Evolutionary conservation across 2,113 vertebrate genomes (phyloP).

Genomic region (Patagioenas fasciata): DNA sequence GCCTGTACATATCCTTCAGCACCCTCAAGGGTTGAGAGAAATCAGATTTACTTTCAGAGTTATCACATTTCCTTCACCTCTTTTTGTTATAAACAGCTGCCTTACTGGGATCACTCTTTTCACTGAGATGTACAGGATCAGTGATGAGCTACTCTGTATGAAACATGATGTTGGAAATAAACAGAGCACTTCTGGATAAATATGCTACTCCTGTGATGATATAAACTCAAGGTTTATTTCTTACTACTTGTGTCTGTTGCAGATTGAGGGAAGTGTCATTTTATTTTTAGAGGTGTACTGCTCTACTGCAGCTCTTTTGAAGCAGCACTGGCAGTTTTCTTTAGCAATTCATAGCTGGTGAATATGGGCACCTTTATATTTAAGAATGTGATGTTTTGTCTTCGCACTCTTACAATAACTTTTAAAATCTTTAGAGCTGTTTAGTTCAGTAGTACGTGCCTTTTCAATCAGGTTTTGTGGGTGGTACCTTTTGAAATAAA

Average conservation of each 20-base stretch:
- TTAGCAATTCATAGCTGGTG: background rate
- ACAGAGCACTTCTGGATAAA: background rate
- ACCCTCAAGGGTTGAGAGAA: background rate
- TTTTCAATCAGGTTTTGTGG: background rate
- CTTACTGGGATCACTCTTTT: background rate
- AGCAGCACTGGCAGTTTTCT: background rate
- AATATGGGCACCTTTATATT: background rate
- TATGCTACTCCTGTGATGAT: background rate
- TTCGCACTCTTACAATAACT: background rate
- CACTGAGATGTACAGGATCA: background rate
- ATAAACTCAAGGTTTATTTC: background rate
- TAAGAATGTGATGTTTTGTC: background rate
- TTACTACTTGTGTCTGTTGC: background rate
- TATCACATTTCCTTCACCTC: background rate
- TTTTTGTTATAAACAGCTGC: background rate
- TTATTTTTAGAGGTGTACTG: conserved; percentile 20
- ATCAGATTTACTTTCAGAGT: background rate
- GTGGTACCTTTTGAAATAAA: conserved; percentile 8
- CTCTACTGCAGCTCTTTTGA: conserved; percentile 2
- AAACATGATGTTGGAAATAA: background rate
- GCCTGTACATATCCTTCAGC: background rate
- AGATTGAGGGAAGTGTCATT: background rate
- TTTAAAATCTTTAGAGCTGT: background rate
- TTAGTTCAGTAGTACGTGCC: background rate
- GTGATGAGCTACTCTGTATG: background rate